These are phyloP conservation scores for Coracias cyanogaster DNA, from an alignment of 2,797 vertebrate species.

Conservation along the genomic window DNA sequence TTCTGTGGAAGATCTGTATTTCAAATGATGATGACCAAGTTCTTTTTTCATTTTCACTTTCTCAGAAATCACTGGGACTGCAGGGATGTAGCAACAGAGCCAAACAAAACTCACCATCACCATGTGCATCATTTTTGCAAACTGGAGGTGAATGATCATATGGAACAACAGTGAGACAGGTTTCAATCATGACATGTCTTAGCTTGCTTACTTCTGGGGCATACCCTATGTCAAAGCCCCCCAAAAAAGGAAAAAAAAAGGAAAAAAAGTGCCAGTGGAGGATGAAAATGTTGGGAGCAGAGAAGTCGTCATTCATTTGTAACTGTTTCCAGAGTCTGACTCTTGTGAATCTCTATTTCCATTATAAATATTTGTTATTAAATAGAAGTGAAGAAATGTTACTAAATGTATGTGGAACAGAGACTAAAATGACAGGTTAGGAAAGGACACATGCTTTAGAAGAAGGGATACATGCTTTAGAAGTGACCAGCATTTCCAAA, in stretches of 20 bases:
- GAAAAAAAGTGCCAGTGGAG: neutral
- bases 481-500: neutral
- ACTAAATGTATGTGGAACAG: neutral
- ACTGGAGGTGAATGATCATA: neutral
- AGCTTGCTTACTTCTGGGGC: neutral
- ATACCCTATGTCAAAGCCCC: neutral
- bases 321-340: neutral
- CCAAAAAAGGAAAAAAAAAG: neutral
- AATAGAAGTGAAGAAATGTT: neutral
- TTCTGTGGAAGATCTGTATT: neutral
- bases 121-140: neutral
- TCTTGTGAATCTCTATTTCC: neutral
- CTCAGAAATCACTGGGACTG: neutral
- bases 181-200: neutral
- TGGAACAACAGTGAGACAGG: neutral
- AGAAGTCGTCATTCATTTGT: neutral
- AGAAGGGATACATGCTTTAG: neutral
- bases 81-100: neutral
- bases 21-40: neutral
- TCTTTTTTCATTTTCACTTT: neutral
- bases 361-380: neutral
- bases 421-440: neutral
- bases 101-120: neutral
- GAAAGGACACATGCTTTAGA: neutral
- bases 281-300: neutral